phyloP scores from a whole-genome alignment of 2,797 vertebrate species.

The Prunella strophiata region DNA sequence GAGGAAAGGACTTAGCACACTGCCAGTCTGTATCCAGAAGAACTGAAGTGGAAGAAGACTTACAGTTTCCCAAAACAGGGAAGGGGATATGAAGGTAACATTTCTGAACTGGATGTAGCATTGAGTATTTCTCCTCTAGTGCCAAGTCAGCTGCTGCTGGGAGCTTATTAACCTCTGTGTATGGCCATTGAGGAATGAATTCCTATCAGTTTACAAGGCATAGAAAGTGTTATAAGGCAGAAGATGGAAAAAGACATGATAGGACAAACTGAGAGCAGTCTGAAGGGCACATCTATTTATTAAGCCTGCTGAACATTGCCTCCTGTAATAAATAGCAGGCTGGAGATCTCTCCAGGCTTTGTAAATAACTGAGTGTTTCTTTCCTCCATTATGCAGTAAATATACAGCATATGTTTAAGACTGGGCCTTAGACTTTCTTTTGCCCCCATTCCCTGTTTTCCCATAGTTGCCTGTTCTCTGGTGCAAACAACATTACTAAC shows the following conservation, averaged over 20 bases:
- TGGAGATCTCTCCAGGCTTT: constrained; percentile 4
- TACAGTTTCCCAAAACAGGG: not conserved
- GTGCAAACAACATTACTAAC: not conserved
- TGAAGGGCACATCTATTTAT: constrained; percentile 49
- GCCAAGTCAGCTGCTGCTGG: constrained; percentile 57
- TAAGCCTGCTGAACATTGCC: not conserved
- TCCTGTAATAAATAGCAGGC: not conserved
- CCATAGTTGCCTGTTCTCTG: accelerated
- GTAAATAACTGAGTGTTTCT: not conserved
- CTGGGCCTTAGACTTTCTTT: not conserved
- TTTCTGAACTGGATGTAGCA: not conserved
- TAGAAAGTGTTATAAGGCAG: constrained; percentile 36
- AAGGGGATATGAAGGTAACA: constrained; percentile 52
- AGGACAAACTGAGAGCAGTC: constrained; percentile 36
- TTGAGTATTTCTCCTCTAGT: constrained; percentile 37
- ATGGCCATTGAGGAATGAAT: constrained; percentile 45
- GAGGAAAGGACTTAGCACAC: not conserved
- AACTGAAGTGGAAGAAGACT: constrained; percentile 12
- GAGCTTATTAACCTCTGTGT: constrained; percentile 59
- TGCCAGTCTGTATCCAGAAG: not conserved
- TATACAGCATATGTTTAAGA: not conserved
- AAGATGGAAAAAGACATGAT: constrained; percentile 52
- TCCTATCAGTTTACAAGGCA: constrained; percentile 53
- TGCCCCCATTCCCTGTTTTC: not conserved
- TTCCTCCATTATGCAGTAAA: not conserved